phyloP scores from a whole-genome alignment of 37 sponge, comb jelly and placozoan genomes.

The Hormiphora californensis region DNA sequence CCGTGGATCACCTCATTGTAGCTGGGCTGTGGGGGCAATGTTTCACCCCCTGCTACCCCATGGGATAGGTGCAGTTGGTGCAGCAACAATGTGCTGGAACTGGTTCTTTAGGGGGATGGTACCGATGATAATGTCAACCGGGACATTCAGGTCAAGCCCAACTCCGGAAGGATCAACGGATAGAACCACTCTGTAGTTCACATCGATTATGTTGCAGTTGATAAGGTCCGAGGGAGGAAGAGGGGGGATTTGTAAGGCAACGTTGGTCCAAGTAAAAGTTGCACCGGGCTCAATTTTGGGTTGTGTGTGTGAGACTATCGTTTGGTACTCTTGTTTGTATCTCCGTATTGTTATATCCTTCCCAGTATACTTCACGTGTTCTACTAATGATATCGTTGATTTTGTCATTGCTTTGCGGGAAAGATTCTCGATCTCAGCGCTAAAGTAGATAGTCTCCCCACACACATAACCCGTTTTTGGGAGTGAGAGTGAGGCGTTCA shows the following conservation, averaged over 20 bases:
- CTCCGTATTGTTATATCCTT: background rate
- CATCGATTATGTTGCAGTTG: slow-evolving; percentile 22
- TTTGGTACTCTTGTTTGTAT: too few relatives aligned
- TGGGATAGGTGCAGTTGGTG: too few relatives aligned
- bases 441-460: slow-evolving; percentile 7
- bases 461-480: background rate
- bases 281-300: background rate
- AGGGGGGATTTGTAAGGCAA: background rate
- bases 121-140: background rate
- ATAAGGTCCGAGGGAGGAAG: background rate
- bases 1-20: background rate
- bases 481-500: background rate
- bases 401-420: background rate
- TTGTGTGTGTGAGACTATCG: background rate
- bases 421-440: background rate
- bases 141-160: background rate
- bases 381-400: background rate
- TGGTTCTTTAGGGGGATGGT: background rate
- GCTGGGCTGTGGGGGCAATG: background rate
- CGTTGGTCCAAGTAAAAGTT: background rate
- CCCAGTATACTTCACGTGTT: background rate
- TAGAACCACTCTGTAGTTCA: background rate
- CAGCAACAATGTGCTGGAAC: slow-evolving; percentile 23
- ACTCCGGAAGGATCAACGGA: background rate
- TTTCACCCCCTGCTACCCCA: background rate